Conservation (phyloP, 2,113 vertebrate species). For the Pluvialis apricaria region DNA sequence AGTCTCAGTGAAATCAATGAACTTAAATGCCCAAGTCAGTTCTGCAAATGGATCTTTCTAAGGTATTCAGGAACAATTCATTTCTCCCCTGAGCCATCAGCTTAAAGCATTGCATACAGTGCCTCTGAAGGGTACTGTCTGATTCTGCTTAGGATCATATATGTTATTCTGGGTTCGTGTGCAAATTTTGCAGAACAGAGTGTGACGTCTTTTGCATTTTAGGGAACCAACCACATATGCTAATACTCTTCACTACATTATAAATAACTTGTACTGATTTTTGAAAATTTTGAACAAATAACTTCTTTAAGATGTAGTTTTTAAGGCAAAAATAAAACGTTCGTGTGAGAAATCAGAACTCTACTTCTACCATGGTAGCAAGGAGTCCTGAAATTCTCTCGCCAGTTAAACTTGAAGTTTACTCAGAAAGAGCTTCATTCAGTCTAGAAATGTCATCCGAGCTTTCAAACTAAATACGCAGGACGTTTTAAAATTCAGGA, state of each 20-base stretch:
- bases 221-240: neutral
- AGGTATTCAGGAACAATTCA: neutral
- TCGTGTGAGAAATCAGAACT: neutral
- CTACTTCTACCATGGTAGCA: neutral
- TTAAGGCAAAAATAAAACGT: neutral
- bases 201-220: neutral
- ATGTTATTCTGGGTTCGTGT: neutral
- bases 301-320: neutral
- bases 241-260: neutral
- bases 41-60: neutral
- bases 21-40: neutral
- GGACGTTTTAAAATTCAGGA: neutral
- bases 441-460: neutral
- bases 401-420: neutral
- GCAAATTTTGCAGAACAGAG: neutral
- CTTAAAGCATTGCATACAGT: neutral
- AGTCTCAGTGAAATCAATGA: constrained; percentile 32
- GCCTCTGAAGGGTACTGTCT: neutral
- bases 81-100: neutral
- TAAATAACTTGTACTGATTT: neutral
- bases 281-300: neutral
- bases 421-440: neutral
- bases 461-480: neutral
- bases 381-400: neutral
- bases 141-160: neutral